Evolutionary conservation across 2,888 invertebrate species (phyloP).

Genomic region (Troides helena): DNA sequence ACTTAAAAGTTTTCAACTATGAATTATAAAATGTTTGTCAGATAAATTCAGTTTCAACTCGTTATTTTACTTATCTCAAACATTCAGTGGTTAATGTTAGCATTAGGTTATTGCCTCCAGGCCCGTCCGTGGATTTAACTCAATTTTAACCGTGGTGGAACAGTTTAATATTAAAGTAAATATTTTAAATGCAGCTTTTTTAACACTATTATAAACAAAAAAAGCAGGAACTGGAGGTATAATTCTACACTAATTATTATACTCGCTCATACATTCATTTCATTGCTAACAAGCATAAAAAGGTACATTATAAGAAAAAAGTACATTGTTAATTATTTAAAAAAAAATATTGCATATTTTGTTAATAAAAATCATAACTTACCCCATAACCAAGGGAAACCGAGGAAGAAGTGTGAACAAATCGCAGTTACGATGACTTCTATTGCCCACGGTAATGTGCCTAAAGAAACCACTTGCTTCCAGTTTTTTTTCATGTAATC

Average conservation of each 20-base stretch:
- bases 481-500: slow-evolving; percentile 61
- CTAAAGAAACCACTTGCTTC: slow-evolving; percentile 56
- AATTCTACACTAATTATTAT: too few species aligned
- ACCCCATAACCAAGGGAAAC: slow-evolving; percentile 72
- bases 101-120: slow-evolving; percentile 20
- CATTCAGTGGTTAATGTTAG: slow-evolving; percentile 24
- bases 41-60: slow-evolving; percentile 23
- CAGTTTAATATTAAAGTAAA: slow-evolving; percentile 2
- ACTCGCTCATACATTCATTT: too few species aligned
- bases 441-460: slow-evolving; percentile 60
- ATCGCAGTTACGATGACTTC: slow-evolving; percentile 59
- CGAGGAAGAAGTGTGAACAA: slow-evolving; percentile 56
- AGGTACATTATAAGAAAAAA: too few species aligned
- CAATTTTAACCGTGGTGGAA: slow-evolving; percentile 17
- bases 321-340: too few species aligned
- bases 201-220: not conserved
- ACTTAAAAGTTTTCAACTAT: slow-evolving; percentile 18
- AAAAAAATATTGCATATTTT: too few species aligned
- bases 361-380: slow-evolving; percentile 32
- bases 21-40: slow-evolving; percentile 14
- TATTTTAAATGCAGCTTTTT: slow-evolving; percentile 1
- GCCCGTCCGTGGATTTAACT: slow-evolving; percentile 7
- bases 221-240: too few species aligned
- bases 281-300: too few species aligned
- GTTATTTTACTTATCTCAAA: slow-evolving; percentile 27